phyloP scores from a whole-genome alignment of 2,113 vertebrate genomes.

The Edolisoma coerulescens region DNA sequence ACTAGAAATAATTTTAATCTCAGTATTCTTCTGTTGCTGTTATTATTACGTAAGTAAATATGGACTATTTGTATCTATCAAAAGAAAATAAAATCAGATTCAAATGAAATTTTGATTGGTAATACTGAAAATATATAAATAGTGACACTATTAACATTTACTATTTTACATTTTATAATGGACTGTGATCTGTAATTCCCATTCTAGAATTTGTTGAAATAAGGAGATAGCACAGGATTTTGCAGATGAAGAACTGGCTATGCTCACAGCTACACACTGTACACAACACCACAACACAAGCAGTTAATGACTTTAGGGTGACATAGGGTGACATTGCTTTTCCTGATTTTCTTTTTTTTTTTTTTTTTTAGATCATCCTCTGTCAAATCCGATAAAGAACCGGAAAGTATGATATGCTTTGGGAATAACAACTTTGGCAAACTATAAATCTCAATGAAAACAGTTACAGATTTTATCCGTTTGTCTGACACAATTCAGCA shows the following conservation, averaged over 20 bases:
- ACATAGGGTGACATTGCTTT: constrained; percentile 17
- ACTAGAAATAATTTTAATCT: neutral
- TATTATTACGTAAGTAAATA: neutral
- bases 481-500: neutral
- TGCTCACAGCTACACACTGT: neutral
- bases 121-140: neutral
- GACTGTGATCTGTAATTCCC: neutral
- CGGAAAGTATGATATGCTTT: neutral
- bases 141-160: neutral
- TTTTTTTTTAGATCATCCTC: neutral
- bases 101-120: neutral
- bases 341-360: neutral
- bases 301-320: constrained; percentile 9
- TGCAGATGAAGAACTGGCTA: neutral
- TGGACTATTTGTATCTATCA: neutral
- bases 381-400: constrained; percentile 28
- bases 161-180: neutral
- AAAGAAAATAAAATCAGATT: neutral
- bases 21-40: neutral
- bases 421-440: constrained; percentile 9
- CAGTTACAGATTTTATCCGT: neutral
- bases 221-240: neutral
- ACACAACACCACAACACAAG: neutral
- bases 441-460: neutral
- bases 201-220: neutral